Evolutionary conservation across 2,113 vertebrate species (phyloP), one percentile per base, ranked within the genome.

Genomic region (Dicentrarchus labrax): DNA sequence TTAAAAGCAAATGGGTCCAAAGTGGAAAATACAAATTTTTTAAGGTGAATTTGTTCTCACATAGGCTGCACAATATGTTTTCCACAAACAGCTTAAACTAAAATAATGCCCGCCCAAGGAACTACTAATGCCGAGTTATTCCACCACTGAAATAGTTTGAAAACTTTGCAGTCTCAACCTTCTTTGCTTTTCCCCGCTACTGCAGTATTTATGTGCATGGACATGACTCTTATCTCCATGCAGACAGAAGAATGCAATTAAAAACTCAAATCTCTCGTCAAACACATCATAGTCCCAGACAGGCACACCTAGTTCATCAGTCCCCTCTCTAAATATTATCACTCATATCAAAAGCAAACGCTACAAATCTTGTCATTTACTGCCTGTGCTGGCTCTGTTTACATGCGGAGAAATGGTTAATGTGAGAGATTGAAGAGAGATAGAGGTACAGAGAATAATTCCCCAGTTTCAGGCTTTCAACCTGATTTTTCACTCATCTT

Each of bases 341-440:
- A 79, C 86, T 95, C 93, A 93, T 94, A 94, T 95, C 94, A 89
- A 95, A 95, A 92, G 94, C 89, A 95, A 95, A 95, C 92, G 84
- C 84, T 65, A 86, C 92, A 93, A 91, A 94, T 88, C 88, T 83
- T 78, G 82, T 93, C 82, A 87, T 92, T 88, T 87, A 57, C 71
- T 76, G 80, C 72, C 80, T 38, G 69, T 9, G 76, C 83, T 2
- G 51, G 62, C 72, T 89, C 65, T 93, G 91, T 94, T 91, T 90
- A 84, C 88, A 69, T 9, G 54, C 47, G 4, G 82, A 66, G 76
- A 75, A 76, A 78, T 1, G 75, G 76, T 84, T 76, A 22, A 72
- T 68, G 74, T 69, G 76, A 67, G 66, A 48, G 70, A 85, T 7
- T 79, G 53, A 78, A 15, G 43, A 30, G 54, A 79, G 67, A 76